phyloP scores from a whole-genome alignment of 2,113 vertebrate species.

The Dromaius novaehollandiae region DNA sequence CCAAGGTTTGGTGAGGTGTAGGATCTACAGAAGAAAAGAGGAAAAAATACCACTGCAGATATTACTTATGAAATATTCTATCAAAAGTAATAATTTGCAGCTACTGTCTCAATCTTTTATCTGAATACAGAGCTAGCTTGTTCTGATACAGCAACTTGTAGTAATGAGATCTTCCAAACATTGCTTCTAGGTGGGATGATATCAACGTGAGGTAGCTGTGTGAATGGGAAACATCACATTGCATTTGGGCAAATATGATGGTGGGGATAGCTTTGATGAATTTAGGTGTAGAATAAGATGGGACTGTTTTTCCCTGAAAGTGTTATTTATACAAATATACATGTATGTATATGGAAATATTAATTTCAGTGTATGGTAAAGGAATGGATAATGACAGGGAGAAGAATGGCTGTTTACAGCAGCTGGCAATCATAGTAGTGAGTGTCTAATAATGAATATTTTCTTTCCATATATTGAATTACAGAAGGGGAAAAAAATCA shows the following conservation, averaged over 20 bases:
- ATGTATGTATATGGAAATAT: background rate
- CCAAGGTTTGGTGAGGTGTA: background rate
- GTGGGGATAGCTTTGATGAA: background rate
- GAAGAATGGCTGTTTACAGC: background rate
- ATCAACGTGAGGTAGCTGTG: background rate
- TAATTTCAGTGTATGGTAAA: background rate
- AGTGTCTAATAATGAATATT: background rate
- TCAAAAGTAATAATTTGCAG: background rate
- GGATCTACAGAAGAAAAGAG: background rate
- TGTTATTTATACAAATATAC: background rate
- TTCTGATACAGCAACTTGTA: background rate
- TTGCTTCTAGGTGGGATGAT: background rate
- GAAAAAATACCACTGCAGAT: background rate
- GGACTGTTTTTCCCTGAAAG: background rate
- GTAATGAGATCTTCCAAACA: background rate
- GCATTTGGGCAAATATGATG: background rate
- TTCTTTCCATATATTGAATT: background rate
- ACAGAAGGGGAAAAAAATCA: fast-evolving
- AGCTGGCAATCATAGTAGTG: background rate
- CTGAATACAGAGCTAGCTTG: background rate
- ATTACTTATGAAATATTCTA: background rate
- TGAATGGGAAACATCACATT: background rate
- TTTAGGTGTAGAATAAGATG: background rate
- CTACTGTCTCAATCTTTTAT: background rate
- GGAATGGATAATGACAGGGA: background rate